These are phyloP conservation scores for Argopecten irradians DNA, from an alignment of 1,140 invertebrate species.

Conservation along the genomic window DNA sequence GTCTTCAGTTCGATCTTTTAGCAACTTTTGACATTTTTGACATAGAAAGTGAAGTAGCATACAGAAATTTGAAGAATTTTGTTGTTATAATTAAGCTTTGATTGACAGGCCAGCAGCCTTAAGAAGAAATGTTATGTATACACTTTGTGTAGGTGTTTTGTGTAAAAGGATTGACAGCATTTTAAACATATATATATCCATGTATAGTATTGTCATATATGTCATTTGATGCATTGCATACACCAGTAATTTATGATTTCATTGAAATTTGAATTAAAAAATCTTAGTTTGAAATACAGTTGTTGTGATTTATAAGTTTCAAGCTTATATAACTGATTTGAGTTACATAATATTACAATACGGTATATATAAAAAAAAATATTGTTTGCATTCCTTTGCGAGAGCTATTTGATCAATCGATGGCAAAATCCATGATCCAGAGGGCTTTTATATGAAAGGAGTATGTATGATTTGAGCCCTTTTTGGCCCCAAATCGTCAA, in stretches of 20 bases:
- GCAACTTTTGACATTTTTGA: background rate
- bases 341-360: too few species aligned
- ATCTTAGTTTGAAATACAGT: background rate
- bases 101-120: background rate
- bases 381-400: too few species aligned
- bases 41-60: background rate
- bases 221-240: background rate
- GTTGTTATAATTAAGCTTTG: background rate
- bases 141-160: slow-evolving; percentile 9
- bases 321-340: too few species aligned
- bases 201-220: background rate
- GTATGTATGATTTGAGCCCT: too few species aligned
- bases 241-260: slow-evolving; percentile 10
- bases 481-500: too few species aligned
- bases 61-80: background rate
- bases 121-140: background rate
- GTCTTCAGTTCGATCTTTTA: too few species aligned
- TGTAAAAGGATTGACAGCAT: background rate
- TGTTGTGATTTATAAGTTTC: too few species aligned
- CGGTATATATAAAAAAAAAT: too few species aligned
- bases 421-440: too few species aligned
- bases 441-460: too few species aligned
- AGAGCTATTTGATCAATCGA: too few species aligned
- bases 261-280: slow-evolving; percentile 23
- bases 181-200: slow-evolving; percentile 17